Conservation (phyloP, 2,888 invertebrate species). For the Drosophila ustulata region DNA sequence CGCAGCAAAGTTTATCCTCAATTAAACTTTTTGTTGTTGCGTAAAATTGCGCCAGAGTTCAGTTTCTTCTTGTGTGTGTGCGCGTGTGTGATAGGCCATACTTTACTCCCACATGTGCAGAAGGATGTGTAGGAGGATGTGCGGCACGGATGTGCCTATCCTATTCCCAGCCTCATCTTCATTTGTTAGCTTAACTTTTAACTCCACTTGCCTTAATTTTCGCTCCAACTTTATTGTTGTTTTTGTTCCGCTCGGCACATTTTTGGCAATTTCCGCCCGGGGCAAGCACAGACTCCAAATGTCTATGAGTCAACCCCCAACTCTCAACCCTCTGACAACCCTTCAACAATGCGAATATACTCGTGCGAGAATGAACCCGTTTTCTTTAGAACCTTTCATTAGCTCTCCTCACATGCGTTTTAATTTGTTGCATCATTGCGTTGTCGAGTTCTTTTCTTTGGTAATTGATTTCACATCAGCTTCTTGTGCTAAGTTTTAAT, state of each 20-base stretch:
- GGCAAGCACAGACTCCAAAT: conserved; percentile 40
- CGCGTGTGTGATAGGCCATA: conserved; percentile 21
- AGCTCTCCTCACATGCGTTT: conserved; percentile 62
- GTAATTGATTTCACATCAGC: conserved; percentile 67
- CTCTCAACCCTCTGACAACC: conserved; percentile 6
- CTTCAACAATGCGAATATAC: background rate
- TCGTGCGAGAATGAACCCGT: background rate
- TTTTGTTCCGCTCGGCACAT: conserved; percentile 65
- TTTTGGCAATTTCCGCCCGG: conserved; percentile 69
- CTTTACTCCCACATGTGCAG: conserved; percentile 49
- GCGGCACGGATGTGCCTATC: conserved; percentile 10
- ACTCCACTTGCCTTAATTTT: conserved; percentile 76
- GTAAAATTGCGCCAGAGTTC: conserved; percentile 68
- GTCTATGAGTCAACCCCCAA: conserved; percentile 19
- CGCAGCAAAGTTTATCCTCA: conserved; percentile 77
- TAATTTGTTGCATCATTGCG: conserved; percentile 76
- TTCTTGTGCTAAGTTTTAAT: conserved; percentile 58
- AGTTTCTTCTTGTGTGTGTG: conserved; percentile 41
- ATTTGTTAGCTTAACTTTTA: conserved; percentile 76
- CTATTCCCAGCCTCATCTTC: conserved; percentile 53
- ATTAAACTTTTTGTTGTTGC: conserved; percentile 78
- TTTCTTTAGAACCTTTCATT: conserved; percentile 60
- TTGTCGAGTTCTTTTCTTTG: conserved; percentile 45
- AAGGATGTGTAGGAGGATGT: background rate
- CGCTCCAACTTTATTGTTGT: conserved; percentile 62